These are phyloP conservation scores for Triplophysa siluroides DNA, from an alignment of 2,113 vertebrate genomes.

Conservation along the genomic window DNA sequence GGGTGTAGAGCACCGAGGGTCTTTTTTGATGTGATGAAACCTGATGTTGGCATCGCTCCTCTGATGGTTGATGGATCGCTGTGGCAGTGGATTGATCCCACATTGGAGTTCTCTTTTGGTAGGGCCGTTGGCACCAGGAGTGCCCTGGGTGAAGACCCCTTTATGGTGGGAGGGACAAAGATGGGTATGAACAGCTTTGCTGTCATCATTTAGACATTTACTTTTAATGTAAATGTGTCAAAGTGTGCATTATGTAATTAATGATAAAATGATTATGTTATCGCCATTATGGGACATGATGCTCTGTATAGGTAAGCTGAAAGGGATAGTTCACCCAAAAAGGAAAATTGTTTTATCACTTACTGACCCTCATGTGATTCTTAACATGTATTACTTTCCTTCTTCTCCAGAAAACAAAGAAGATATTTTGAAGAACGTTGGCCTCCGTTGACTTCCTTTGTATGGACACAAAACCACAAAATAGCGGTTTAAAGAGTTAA, in stretches of 20 bases:
- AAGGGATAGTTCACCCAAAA: too few relatives aligned
- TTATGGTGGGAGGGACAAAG: neutral
- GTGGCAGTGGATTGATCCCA: conserved; percentile 17
- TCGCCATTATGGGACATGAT: too few relatives aligned
- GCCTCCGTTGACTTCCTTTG: too few relatives aligned
- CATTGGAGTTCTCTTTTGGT: neutral
- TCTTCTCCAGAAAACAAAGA: too few relatives aligned
- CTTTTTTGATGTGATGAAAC: conserved; percentile 41
- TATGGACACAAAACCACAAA: too few relatives aligned
- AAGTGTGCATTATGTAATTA: neutral
- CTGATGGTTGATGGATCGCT: conserved; percentile 27
- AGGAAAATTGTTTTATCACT: too few relatives aligned
- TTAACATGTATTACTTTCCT: too few relatives aligned
- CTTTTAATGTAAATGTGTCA: too few relatives aligned
- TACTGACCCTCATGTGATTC: too few relatives aligned
- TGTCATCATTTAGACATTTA: neutral
- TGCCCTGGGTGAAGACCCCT: neutral
- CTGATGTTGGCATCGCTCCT: conserved; percentile 25
- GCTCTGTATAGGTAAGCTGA: too few relatives aligned
- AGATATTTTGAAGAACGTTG: too few relatives aligned
- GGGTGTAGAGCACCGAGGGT: conserved; percentile 15
- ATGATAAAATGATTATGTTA: neutral
- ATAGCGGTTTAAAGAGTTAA: too few relatives aligned
- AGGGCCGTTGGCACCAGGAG: neutral
- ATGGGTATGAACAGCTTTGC: neutral